Percentiles rank a stretch among this genome's conserved stretches.
These are phyloP conservation scores for Folsomia manolachei DNA, from an alignment of 2,888 invertebrate genomes.

Conservation along the genomic window DNA sequence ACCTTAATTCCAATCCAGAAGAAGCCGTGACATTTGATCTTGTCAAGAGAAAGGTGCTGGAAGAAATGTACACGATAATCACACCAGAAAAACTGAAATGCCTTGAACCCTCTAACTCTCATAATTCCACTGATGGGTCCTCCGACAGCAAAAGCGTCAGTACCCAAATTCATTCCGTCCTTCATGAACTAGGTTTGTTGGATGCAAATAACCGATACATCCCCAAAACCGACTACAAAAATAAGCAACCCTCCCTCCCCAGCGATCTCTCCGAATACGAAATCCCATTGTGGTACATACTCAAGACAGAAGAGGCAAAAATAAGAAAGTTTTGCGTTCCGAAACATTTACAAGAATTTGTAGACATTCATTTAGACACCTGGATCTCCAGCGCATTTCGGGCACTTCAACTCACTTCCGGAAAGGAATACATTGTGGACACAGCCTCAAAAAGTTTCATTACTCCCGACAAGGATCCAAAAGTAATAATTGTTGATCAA, in stretches of 20 bases:
- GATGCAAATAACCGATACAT: background rate
- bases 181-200: background rate
- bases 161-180: background rate
- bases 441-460: background rate
- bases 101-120: background rate
- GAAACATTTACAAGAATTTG: background rate
- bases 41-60: background rate
- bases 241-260: background rate
- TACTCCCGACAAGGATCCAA: background rate
- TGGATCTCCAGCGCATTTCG: background rate
- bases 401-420: background rate
- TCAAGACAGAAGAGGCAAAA: background rate
- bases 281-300: background rate
- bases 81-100: background rate
- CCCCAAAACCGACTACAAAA: background rate
- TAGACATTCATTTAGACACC: background rate
- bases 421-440: conserved; percentile 1
- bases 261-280: background rate
- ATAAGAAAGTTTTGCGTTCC: background rate
- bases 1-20: background rate
- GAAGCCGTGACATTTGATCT: background rate
- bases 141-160: background rate
- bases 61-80: background rate
- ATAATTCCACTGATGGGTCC: too few species aligned
- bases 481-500: background rate